These are phyloP conservation scores for Anastatus disparis DNA, from an alignment of 1,140 invertebrate species.

Conservation along the genomic window DNA sequence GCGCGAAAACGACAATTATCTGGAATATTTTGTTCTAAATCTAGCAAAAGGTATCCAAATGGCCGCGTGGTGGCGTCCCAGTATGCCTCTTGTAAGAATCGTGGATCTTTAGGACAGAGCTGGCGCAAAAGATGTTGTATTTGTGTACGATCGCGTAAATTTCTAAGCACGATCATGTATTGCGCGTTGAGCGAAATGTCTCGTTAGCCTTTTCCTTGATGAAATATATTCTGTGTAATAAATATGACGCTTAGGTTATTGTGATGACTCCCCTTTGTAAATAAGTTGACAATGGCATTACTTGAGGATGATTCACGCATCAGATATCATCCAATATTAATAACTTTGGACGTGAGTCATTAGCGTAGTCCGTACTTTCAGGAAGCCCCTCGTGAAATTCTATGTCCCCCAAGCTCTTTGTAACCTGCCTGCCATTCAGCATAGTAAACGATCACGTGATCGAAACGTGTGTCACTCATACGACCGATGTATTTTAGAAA, in stretches of 20 bases:
- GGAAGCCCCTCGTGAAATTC: conserved; percentile 43
- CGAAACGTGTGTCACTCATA: conserved; percentile 13
- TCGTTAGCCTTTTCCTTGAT: conserved; percentile 57
- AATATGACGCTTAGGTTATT: conserved; percentile 61
- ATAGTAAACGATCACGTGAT: conserved; percentile 36
- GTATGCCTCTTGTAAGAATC: neutral
- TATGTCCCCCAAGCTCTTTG: conserved; percentile 21
- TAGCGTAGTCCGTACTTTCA: conserved; percentile 23
- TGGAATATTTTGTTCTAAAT: neutral
- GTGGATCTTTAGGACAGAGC: neutral
- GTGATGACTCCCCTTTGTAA: conserved; percentile 60
- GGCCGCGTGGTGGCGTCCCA: neutral
- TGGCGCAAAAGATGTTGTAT: neutral
- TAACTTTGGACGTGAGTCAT: conserved; percentile 39
- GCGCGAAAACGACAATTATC: too few species aligned
- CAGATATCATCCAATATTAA: conserved; percentile 60
- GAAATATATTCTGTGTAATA: conserved; percentile 62
- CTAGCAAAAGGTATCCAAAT: neutral
- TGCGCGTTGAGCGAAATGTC: conserved; percentile 58
- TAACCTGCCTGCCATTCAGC: conserved; percentile 35
- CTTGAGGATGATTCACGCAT: conserved; percentile 55
- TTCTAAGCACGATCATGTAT: conserved; percentile 54
- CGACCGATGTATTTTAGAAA: conserved; percentile 24
- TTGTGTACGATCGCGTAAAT: neutral
- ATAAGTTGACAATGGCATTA: conserved; percentile 57